Conservation (phyloP, 2,797 vertebrate species). For the Pantherophis vulpinus region DNA sequence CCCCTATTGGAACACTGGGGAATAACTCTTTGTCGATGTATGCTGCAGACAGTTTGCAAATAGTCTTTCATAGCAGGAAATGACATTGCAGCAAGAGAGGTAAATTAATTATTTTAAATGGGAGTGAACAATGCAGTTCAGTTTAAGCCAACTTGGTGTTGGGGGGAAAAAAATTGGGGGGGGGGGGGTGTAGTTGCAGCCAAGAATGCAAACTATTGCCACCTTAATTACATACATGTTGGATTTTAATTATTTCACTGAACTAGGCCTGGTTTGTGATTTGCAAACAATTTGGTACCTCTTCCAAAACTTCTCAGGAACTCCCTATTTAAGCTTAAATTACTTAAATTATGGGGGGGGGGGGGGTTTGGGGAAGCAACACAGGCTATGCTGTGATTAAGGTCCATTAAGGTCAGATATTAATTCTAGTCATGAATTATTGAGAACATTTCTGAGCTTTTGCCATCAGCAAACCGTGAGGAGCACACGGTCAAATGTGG, state of each 20-base stretch:
- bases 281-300: background rate
- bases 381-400: background rate
- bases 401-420: background rate
- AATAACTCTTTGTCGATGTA: background rate
- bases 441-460: constrained; percentile 27
- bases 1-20: background rate
- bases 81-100: background rate
- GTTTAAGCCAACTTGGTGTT: background rate
- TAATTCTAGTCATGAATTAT: constrained; percentile 10
- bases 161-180: no score
- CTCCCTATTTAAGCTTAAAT: background rate
- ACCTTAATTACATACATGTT: background rate
- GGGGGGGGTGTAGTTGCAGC: background rate
- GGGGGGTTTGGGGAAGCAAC: background rate
- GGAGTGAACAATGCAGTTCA: background rate
- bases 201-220: background rate
- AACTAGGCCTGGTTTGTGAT: background rate
- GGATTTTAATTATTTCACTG: background rate
- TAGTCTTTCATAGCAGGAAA: fast-evolving
- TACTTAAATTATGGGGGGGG: background rate
- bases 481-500: background rate
- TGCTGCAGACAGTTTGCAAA: background rate
- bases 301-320: background rate
- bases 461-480: background rate
- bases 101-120: background rate